Evolutionary conservation across 30 jellyfish, hydroid and myxozoan species (phyloP), one percentile per base, ranked within the genome.

Genomic region (Aurelia sp.): DNA sequence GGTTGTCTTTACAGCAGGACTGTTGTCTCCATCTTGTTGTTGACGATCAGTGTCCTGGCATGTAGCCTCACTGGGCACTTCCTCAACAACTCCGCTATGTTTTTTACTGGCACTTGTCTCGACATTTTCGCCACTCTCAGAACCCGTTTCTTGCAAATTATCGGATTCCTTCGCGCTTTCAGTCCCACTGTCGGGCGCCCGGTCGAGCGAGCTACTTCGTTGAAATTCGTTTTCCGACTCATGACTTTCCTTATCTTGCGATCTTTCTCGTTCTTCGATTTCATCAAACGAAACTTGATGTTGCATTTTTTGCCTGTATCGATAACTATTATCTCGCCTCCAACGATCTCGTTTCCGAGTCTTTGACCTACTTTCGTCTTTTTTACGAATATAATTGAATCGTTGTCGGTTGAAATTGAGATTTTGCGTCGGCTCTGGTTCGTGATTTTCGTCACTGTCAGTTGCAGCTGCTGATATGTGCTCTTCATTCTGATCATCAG

Each of bases 241-340:
- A 59, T 59, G 35, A 59, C 12, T 59, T 13, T 59, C 35, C 12
- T 8, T 35, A 6, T 66, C 77, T n/a, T n/a, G 44, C 10, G 55
- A 66, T 8, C 50, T 12, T n/a, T 68, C 68, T 30, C 22, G 78
- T 31, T 82, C 92, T 62, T 84, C 93, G 13, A 71, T 81, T 73
- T 84, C 93, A 50, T 84, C 78, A 33, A 84, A 84, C 15, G 93
- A 84, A 18, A 84, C 37, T 51, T 84, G 93, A 59, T 73, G 84
- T 41, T 84, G 87, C 93, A 84, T 84, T 57, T 50, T 71, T 35
- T 62, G 62, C 59, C 87, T 67, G 67, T 84, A 84, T 10, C 73
- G 55, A 40, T 47, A 84, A 73, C 87, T 84, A 27, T 84, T 59
- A 31, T 84, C 86, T 35, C 93, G 85, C 30, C 80, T 50, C 93